Base-by-base conservation (phyloP, 2,113 vertebrate species). In the Laticauda laticaudata region DNA sequence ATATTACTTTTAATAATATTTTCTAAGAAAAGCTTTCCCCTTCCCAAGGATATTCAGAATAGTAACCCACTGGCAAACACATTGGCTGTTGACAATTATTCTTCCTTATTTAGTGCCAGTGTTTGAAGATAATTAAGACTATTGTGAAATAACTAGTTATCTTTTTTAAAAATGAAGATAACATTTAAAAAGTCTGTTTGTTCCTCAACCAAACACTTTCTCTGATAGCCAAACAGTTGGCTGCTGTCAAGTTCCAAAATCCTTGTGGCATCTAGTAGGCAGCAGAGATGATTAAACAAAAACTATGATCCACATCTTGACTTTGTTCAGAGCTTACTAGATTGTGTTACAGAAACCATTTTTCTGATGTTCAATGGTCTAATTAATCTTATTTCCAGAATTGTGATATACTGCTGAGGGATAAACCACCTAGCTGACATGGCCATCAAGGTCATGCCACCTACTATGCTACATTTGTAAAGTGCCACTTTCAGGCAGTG, bases 1-100 rank as follows among this genome's bases (percentile, higher is more conserved):
- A 96, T 93, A 95, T 94, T 96, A 95, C 96, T 96, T 97, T 97
- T 96, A 95, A 96, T 59, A 97, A 96, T 92, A 86, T 93, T 96
- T 94, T 86, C 91, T 0, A 2, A 93, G 94, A 96, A 95, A 96
- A 95, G 75, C 95, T 94, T 91, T 94, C 94, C 95, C 92, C 93
- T 96, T 96, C 94, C 95, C 95, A 95, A 92, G 92, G 94, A 94
- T 94, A 95, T 91, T 95, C 94, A 92, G 95, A 95, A 90, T 92
- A 93, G 89, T 95, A 95, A 96, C 95, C 96, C 94, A 54, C 90
- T 92, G 93, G 95, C 95, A 96, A 94, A 93, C 51, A 87, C 88
- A 94, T 94, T 96, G 96, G 96, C 97, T 96, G 96, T 93, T 96
- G 51, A 93, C 95, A 95, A 95, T 95, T 96, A 96, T 95, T 92